Evolutionary conservation across 2,888 invertebrate species (phyloP).

Genomic region (Hetaerina titia): DNA sequence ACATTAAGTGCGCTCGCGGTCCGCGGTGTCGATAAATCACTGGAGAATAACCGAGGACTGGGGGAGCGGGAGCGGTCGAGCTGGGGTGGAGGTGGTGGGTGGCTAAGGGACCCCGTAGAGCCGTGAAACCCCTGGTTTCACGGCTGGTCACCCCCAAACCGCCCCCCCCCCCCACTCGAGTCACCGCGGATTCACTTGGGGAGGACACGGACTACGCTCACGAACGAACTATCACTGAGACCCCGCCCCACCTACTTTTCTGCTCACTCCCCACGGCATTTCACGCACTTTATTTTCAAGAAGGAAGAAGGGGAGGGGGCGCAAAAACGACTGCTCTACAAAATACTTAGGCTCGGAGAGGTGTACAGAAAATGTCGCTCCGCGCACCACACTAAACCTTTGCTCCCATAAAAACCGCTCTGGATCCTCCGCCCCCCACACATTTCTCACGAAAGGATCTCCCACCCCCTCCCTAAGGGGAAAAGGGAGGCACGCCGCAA

Average conservation of each 20-base stretch:
- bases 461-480: not conserved
- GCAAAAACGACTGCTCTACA: too few species aligned
- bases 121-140: not conserved
- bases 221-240: not conserved
- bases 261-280: not conserved
- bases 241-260: not conserved
- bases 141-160: not conserved
- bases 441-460: too few species aligned
- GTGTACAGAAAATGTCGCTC: not conserved
- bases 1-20: constrained; percentile 12
- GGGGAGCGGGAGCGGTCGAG: not conserved
- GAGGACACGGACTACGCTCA: not conserved
- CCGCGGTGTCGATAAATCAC: constrained; percentile 49
- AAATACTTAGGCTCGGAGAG: too few species aligned
- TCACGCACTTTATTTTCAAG: not conserved
- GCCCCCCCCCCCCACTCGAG: not conserved
- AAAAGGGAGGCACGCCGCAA: not conserved
- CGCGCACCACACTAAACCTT: not conserved
- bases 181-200: not conserved
- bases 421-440: too few species aligned
- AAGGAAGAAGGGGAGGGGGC: not conserved
- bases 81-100: not conserved
- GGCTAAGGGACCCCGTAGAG: not conserved
- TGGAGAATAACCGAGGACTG: not conserved
- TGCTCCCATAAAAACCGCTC: too few species aligned